A percentile compares a stretch with the other conserved stretches of the same genome.
Conservation (phyloP, 2,113 vertebrate genomes). For the Progne subis region DNA sequence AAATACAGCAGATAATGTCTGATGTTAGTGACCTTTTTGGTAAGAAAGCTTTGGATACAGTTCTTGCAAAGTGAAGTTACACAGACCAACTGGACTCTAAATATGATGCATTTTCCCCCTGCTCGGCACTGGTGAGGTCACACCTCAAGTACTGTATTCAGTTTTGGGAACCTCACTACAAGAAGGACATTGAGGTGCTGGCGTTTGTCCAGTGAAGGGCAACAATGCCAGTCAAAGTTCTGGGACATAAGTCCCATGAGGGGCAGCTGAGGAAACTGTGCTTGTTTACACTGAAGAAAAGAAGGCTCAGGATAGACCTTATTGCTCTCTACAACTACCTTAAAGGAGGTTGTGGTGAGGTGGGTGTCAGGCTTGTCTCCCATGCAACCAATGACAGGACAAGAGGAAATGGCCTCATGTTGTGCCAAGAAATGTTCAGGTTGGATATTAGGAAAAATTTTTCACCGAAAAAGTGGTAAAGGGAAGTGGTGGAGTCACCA, state of each 20-base stretch:
- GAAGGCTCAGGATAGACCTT: not conserved
- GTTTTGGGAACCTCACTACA: not conserved
- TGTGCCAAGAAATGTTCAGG: not conserved
- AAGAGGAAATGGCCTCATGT: not conserved
- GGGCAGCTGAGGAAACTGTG: not conserved
- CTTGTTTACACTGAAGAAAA: not conserved
- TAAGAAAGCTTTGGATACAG: not conserved
- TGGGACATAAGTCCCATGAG: not conserved
- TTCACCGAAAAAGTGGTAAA: not conserved
- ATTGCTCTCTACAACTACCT: not conserved
- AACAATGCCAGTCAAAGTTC: not conserved
- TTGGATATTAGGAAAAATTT: not conserved
- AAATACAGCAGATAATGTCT: not conserved
- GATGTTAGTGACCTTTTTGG: not conserved
- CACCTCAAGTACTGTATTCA: not conserved
- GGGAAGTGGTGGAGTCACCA: not conserved
- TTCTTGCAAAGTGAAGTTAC: not conserved
- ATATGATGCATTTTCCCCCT: not conserved
- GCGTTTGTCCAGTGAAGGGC: fast-evolving
- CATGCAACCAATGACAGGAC: not conserved
- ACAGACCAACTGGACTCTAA: not conserved
- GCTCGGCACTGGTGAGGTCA: not conserved
- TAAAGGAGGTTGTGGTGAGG: not conserved
- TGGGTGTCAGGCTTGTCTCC: not conserved
- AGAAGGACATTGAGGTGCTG: not conserved